Evolutionary conservation across 1,140 invertebrate genomes (phyloP), one percentile per base, ranked within the genome.

Genomic region (Ips nitidus): DNA sequence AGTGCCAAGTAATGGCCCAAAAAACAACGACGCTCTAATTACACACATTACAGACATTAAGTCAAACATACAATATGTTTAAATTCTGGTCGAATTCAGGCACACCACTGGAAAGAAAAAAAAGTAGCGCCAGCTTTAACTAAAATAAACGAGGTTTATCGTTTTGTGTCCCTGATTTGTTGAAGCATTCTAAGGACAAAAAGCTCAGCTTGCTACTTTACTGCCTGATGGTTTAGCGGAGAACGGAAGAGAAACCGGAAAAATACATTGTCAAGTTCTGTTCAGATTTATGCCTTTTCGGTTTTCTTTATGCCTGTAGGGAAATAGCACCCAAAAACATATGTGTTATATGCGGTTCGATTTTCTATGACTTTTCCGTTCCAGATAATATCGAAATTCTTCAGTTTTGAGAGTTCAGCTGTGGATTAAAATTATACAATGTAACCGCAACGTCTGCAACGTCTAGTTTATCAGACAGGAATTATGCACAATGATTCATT

Each of bases 71-170:
- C 22, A 22, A 22, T 22, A 22, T 22, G 22, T 22, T 22, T 22
- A 22, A 22, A 22, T 22, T 22, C 22, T 22, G 22, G 22, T 22
- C 22, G 22, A 22, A 22, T 22, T 22, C 22, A 36, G 52, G 6
- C 5, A 7, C 52, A 37, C 52, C 52, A 55, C 52, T 55, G 52
- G n/a, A 38, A 38, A 55, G 52, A 37, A 47, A 47, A 4, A 55
- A 22, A n/a, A 6, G 8, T 59, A 59, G 42, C 4, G 57, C 42
- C 57, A 6, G 38, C 57, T 59, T 59, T 59, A 41, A 42, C 57
- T 59, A 42, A 53, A 64, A 64, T 52, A 52, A 64, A 41, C 61
- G 61, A 64, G 52, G 36, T 53, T 64, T 52, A 64, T 64, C 41
- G 61, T 64, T 40, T 22, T 45, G 39, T 53, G 37, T 64, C 47